These are phyloP conservation scores for Morinoia aosen DNA, from an alignment of 2,888 invertebrate genomes.

Conservation along the genomic window DNA sequence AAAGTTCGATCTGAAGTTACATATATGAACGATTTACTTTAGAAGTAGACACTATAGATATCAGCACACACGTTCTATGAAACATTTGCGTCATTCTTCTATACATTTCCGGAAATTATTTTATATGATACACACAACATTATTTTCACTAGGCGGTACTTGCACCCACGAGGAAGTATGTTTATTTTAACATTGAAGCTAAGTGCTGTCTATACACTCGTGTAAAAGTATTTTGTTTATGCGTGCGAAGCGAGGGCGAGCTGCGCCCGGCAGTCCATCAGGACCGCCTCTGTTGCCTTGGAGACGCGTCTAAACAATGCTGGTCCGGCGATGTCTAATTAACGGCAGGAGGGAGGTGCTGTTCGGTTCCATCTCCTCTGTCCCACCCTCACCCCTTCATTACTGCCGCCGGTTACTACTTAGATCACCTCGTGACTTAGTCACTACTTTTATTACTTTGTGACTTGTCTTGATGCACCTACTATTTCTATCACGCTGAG, in stretches of 20 bases:
- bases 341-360: not conserved
- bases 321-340: not conserved
- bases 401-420: not conserved
- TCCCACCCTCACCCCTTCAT: not conserved
- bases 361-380: not conserved
- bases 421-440: not conserved
- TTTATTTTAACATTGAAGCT: not conserved
- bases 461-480: no score
- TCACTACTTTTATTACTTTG: no score
- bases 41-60: no score
- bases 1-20: no score
- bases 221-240: constrained; percentile 19
- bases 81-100: not conserved
- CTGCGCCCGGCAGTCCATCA: not conserved
- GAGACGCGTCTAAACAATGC: constrained; percentile 52
- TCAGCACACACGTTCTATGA: no score
- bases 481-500: not conserved
- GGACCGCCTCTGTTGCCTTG: constrained; percentile 20
- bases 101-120: not conserved
- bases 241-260: not conserved
- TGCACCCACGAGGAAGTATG: not conserved
- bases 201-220: not conserved
- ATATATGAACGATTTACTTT: no score
- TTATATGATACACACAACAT: not conserved
- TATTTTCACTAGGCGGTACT: not conserved